phyloP scores from a whole-genome alignment of 2,888 invertebrate genomes.

The Tipula helvola region DNA sequence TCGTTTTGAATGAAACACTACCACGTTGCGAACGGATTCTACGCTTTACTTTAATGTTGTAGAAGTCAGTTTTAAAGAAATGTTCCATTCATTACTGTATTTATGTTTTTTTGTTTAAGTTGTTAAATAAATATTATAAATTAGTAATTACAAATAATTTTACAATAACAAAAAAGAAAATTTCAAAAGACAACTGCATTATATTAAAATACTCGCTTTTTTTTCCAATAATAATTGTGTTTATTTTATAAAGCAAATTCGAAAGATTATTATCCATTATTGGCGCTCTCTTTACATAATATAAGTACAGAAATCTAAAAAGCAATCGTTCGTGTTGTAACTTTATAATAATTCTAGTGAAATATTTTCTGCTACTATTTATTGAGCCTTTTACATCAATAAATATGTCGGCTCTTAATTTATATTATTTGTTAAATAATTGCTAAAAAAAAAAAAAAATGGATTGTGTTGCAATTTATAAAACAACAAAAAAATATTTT shows the following conservation, averaged over 20 bases:
- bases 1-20: background rate
- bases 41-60: background rate
- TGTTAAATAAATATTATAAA: background rate
- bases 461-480: background rate
- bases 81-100: background rate
- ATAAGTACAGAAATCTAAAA: background rate
- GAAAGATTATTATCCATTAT: background rate
- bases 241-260: background rate
- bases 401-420: background rate
- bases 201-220: background rate
- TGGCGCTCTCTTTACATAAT: background rate
- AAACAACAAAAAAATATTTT: background rate
- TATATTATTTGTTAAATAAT: background rate
- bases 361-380: background rate
- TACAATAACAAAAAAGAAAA: background rate
- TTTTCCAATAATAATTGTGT: background rate
- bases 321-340: background rate
- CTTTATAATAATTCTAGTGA: background rate
- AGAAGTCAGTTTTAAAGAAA: background rate
- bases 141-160: background rate
- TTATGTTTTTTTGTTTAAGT: background rate
- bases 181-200: background rate
- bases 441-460: background rate
- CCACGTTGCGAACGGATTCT: background rate
- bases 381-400: background rate